Base-by-base conservation (phyloP, 2,113 vertebrate species). In the Cebus imitator region DNA sequence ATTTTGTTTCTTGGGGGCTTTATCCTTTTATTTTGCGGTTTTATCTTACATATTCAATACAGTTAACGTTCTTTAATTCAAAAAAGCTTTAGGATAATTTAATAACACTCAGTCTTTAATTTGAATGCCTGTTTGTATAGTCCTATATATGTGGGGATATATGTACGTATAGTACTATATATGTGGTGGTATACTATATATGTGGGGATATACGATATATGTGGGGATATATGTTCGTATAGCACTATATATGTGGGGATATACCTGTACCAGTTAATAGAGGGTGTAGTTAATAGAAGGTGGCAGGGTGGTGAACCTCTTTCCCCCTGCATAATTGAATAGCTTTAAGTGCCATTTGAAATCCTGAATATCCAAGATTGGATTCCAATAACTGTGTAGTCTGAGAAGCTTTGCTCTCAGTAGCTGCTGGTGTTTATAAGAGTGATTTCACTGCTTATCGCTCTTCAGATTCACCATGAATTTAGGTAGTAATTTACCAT, bases 41-140 rank as follows among this genome's bases (percentile, higher is more conserved):
- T 17, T 32, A 32, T 58, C 17, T 66, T 88, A 50, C 18, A 40
- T 37, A 8, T 79, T 43, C 43, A 55, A 37, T 52, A 17, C n/a
- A 32, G 30, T 50, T 94, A 70, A 45, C 55, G 43, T 66, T 55
- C 57, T 80, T 90, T 94, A 85, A 85, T 90, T 12, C 85, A 61
- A 92, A 87, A 78, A 35, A 76, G 64, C 18, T 91, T 32, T 68
- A 75, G 72, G 17, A 7, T 78, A 14, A 18, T 86, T 85, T 32
- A 43, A 8, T 64, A 76, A 21, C 48, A 57, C 57, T 88, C 20
- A 27, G 23, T 83, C 61, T 82, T 93, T 66, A 17, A 45, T 91
- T 90, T 82, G 8, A 66, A 55, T 21, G n/a, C 37, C 40, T 70
- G 23, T 68, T 37, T 2, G n/a, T 66, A 3, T 83, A 6, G 73